Conservation (phyloP, 2,888 invertebrate genomes). For the Tipula unca region DNA sequence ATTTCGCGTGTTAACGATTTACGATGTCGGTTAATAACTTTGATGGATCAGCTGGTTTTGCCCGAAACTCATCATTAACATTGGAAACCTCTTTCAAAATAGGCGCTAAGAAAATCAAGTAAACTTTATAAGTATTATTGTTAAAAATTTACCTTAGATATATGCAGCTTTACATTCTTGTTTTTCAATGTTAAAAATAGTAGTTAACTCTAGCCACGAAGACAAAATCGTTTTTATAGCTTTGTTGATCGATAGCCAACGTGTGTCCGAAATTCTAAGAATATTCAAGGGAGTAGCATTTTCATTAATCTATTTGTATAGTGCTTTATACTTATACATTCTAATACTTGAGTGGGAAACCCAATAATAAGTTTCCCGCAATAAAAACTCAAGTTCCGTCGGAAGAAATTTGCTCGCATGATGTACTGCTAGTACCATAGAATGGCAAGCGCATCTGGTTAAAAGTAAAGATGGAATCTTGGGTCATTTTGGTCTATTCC, state of each 20-base stretch:
- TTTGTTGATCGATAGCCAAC: too few species aligned
- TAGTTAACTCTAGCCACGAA: constrained; percentile 17
- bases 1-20: neutral
- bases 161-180: neutral
- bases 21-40: constrained; percentile 24
- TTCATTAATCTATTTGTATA: constrained; percentile 28
- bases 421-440: neutral
- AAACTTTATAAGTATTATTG: neutral
- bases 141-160: neutral
- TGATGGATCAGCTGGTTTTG: constrained; percentile 25
- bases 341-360: neutral
- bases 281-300: constrained; percentile 29
- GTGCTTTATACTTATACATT: constrained; percentile 25
- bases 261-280: constrained; percentile 23
- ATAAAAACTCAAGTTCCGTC: constrained; percentile 17
- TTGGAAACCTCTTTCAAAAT: neutral
- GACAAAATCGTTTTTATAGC: neutral
- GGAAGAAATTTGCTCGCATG: neutral
- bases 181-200: neutral
- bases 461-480: constrained; percentile 1
- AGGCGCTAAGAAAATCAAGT: neutral
- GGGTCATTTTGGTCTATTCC: too few species aligned
- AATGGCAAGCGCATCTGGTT: constrained; percentile 17
- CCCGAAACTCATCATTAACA: constrained; percentile 28
- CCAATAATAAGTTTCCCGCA: constrained; percentile 26